Conservation (phyloP, 2,113 vertebrate genomes). For the Catharus fuscescens region DNA sequence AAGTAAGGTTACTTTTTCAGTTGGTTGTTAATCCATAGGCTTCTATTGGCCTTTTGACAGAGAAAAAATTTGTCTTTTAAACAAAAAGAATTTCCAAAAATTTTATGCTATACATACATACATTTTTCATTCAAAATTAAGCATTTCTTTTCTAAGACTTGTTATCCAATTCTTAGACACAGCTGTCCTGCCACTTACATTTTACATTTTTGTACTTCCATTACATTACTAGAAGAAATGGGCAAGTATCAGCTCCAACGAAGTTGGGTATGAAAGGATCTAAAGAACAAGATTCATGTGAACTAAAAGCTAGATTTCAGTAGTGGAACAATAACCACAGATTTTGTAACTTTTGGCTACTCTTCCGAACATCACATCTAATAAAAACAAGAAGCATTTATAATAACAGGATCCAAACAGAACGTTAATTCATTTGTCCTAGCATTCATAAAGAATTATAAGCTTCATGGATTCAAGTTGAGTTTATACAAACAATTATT, state of each 20-base stretch:
- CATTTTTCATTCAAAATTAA: neutral
- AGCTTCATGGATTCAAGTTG: neutral
- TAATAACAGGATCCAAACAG: neutral
- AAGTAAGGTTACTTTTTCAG: neutral
- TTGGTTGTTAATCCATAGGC: neutral
- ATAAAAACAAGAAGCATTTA: neutral
- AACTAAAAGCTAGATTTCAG: neutral
- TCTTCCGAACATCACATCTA: neutral
- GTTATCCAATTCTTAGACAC: neutral
- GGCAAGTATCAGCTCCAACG: neutral
- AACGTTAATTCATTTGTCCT: neutral
- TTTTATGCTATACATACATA: neutral
- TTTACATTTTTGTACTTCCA: neutral
- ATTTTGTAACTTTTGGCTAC: neutral
- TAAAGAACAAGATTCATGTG: neutral
- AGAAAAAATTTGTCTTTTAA: neutral
- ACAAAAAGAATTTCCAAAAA: neutral
- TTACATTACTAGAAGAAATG: neutral
- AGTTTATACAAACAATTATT: neutral
- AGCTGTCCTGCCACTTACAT: neutral
- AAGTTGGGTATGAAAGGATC: neutral
- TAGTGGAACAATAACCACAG: neutral
- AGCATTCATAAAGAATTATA: neutral
- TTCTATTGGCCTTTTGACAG: neutral
- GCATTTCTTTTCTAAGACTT: neutral